Percentiles rank a stretch among this genome's conserved stretches.
phyloP scores from a whole-genome alignment of 2,113 vertebrate genomes.

The Notarius quadriscutis region DNA sequence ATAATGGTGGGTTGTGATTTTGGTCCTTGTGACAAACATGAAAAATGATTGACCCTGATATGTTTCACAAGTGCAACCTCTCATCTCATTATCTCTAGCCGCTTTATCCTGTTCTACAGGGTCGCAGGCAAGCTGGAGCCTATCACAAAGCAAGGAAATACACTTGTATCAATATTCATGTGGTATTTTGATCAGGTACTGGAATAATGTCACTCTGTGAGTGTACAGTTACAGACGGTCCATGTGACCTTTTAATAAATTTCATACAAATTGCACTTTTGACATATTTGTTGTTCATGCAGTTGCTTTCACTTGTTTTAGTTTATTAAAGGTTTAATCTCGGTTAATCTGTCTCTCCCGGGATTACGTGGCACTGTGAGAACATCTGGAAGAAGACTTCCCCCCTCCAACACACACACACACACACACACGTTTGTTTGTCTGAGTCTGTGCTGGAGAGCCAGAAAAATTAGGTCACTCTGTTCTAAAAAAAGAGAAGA shows the following conservation, averaged over 20 bases:
- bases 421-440: not conserved
- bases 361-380: not conserved
- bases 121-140: no score
- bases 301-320: not conserved
- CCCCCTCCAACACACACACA: slow-evolving; percentile 12
- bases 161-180: no score
- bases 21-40: not conserved
- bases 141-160: no score
- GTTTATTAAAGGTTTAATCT: slow-evolving; percentile 24
- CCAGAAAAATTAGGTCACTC: slow-evolving; percentile 15
- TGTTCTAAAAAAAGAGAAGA: slow-evolving; percentile 1
- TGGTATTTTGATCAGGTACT: not conserved
- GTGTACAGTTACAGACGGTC: not conserved
- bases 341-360: slow-evolving; percentile 2
- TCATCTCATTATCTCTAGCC: no score
- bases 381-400: slow-evolving; percentile 17
- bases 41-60: no score
- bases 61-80: no score
- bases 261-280: not conserved
- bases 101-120: no score
- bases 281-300: not conserved
- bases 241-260: not conserved
- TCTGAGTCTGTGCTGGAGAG: not conserved
- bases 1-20: not conserved
- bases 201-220: not conserved